phyloP scores from a whole-genome alignment of 1,140 invertebrate genomes.

The Drosophila ohnishii region DNA sequence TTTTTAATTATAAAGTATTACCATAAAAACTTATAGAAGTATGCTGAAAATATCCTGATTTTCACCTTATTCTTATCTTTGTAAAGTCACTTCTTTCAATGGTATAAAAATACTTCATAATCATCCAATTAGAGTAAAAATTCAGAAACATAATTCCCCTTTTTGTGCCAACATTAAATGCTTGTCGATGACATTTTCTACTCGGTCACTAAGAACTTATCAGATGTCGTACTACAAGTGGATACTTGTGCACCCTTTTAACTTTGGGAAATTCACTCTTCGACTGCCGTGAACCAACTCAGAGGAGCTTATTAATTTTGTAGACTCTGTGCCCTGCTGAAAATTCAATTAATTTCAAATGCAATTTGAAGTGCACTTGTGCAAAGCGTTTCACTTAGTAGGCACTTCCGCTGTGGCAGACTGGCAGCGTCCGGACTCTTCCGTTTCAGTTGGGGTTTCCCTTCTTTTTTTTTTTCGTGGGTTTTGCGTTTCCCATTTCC shows the following conservation, averaged over 20 bases:
- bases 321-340: slow-evolving; percentile 26
- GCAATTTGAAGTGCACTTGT: slow-evolving; percentile 74
- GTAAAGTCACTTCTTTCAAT: not conserved
- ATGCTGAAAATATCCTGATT: not conserved
- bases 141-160: not conserved
- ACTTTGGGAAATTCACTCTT: not conserved
- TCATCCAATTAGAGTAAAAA: not conserved
- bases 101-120: not conserved
- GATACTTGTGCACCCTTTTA: slow-evolving; percentile 16
- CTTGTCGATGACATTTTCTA: slow-evolving; percentile 3
- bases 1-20: no score
- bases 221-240: slow-evolving; percentile 9
- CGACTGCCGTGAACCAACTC: slow-evolving; percentile 1
- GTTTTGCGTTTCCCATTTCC: slow-evolving; percentile 7
- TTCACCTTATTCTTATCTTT: not conserved
- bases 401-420: slow-evolving; percentile 53
- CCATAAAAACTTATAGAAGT: not conserved
- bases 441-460: slow-evolving; percentile 6
- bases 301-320: slow-evolving; percentile 19
- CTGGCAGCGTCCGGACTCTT: slow-evolving; percentile 3
- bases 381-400: slow-evolving; percentile 64
- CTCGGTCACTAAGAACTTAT: not conserved
- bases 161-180: slow-evolving; percentile 1
- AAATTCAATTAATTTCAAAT: slow-evolving; percentile 78
- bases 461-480: not conserved